Evolutionary conservation across 2,797 vertebrate species (phyloP), one percentile per base, ranked within the genome.

Genomic region (Momotus momota): DNA sequence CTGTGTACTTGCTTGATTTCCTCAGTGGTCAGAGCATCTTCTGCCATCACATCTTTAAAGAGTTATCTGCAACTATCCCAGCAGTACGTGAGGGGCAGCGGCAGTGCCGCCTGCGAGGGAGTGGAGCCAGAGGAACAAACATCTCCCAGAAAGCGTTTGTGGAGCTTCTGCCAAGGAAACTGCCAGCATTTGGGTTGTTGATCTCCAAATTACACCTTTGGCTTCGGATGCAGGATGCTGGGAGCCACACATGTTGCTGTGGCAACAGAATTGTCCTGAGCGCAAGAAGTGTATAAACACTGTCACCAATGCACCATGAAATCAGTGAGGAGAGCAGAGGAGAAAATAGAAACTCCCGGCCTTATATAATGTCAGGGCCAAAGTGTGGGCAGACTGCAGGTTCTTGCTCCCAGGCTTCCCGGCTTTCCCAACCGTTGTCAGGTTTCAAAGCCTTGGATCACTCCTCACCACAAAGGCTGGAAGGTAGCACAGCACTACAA

Each of bases 131-230:
- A 74, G 67, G 84, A 75, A 58, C 18, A 86, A 81, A 65, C 1
- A 1, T 43, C 55, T 94, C 83, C 60, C 21, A 46, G 41, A 62
- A 91, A 95, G 70, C 13, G 8, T n/a, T 20, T n/a, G 43, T 61
- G 94, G 85, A 92, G 85, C 88, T 92, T 93, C 96, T 97, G 86
- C 69, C 72, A 20, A 81, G 90, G 93, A 97, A 97, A 94, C 92
- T 97, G 96, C 90, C 94, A 97, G 80, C 61, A 45, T 83, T 86
- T 92, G 81, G 88, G 93, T 91, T 97, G 95, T 93, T 98, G 98
- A 98, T 98, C 96, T 97, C 97, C 97, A 98, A 98, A 98, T 98
- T 98, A 98, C 94, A 98, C 97, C 98, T 97, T 97, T 98, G 97
- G 96, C 86, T 97, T 95, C 0, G 2, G 92, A 96, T 90, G 86